A percentile compares a stretch with the other conserved stretches of the same genome.
Evolutionary conservation across 1,140 invertebrate genomes (phyloP).

Genomic region (Drosophila lini): DNA sequence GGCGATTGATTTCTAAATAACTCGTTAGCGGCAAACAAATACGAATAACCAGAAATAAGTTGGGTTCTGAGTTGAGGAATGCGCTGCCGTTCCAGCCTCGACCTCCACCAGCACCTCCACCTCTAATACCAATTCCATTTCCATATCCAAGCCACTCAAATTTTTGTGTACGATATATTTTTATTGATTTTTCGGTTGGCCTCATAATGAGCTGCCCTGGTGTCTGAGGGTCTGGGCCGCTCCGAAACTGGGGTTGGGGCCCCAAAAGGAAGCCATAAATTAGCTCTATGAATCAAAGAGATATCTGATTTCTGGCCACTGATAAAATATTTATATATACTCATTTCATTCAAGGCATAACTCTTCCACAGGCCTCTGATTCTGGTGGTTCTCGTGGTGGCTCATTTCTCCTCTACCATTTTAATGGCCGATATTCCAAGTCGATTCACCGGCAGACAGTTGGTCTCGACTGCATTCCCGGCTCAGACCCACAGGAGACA

Average conservation of each 20-base stretch:
- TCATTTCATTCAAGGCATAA: constrained; percentile 76
- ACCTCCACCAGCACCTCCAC: background rate
- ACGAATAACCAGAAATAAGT: constrained; percentile 34
- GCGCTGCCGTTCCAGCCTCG: constrained; percentile 35
- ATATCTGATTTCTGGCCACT: constrained; percentile 82
- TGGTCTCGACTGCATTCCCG: constrained; percentile 57
- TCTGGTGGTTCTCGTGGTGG: constrained; percentile 25
- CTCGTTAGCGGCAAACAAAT: constrained; percentile 59
- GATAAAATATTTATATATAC: constrained; percentile 83
- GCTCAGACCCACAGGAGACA: constrained; percentile 56
- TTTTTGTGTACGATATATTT: constrained; percentile 69
- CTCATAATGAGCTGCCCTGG: constrained; percentile 72
- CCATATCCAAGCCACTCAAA: constrained; percentile 36
- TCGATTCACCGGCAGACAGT: constrained; percentile 67
- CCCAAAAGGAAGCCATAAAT: constrained; percentile 80
- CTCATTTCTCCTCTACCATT: constrained; percentile 28
- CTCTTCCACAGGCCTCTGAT: constrained; percentile 38
- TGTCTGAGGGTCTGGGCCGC: constrained; percentile 68
- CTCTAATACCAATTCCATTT: constrained; percentile 15
- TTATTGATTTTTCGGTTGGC: constrained; percentile 68
- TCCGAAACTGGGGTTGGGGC: constrained; percentile 5
- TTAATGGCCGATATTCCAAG: constrained; percentile 55
- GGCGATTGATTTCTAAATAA: constrained; percentile 63
- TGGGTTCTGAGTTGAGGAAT: constrained; percentile 55
- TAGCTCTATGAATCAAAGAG: constrained; percentile 83